phyloP scores from a whole-genome alignment of 2,888 invertebrate species.

The Rhamphomyia laevipes region DNA sequence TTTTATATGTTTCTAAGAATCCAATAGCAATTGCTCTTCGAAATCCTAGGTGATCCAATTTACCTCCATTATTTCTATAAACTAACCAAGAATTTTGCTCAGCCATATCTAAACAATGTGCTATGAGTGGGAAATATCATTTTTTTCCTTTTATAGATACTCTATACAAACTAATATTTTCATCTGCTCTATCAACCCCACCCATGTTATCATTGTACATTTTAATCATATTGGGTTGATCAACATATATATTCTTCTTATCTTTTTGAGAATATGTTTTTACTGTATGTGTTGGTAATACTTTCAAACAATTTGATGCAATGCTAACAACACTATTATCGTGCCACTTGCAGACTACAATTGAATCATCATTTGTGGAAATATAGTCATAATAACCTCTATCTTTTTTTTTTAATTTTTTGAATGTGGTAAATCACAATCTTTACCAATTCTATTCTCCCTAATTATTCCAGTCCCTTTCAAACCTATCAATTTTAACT shows the following conservation, averaged over 20 bases:
- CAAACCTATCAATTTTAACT: background rate
- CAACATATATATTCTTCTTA: background rate
- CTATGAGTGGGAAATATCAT: background rate
- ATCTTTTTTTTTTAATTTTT: background rate
- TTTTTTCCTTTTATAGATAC: background rate
- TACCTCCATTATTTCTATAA: background rate
- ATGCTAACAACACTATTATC: background rate
- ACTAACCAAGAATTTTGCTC: background rate
- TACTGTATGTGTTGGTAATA: background rate
- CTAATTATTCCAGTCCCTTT: background rate
- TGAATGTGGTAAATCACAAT: background rate
- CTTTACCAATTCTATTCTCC: background rate
- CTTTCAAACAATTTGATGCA: background rate
- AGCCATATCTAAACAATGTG: background rate
- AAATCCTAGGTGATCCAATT: too few species aligned
- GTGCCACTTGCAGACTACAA: constrained; percentile 1
- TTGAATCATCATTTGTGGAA: background rate
- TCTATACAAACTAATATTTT: background rate
- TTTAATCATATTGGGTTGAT: background rate
- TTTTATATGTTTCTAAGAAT: too few species aligned
- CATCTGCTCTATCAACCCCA: background rate
- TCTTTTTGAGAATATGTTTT: background rate
- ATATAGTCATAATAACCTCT: background rate
- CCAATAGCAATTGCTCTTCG: too few species aligned
- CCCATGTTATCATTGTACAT: background rate